Conservation (phyloP, 1,140 invertebrate genomes). For the Cotesia vestalis region DNA sequence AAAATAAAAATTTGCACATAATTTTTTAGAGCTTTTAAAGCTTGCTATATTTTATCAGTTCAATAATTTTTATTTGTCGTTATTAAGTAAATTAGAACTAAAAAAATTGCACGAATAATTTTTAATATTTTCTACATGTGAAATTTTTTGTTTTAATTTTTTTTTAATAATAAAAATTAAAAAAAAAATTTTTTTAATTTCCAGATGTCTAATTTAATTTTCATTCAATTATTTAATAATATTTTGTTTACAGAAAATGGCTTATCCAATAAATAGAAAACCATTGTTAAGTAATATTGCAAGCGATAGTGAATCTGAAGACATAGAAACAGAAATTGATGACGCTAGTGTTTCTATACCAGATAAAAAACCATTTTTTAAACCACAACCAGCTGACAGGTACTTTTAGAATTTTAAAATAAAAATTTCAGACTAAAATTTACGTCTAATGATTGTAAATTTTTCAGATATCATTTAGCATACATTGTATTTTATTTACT, state of each 20-base stretch:
- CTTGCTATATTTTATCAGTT: no score
- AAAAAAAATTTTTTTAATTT: no score
- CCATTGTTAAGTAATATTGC: constrained; percentile 59
- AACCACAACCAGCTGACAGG: constrained; percentile 46
- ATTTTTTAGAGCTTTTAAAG: no score
- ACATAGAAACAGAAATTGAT: constrained; percentile 61
- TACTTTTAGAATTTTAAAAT: constrained; percentile 2
- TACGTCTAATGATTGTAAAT: not conserved
- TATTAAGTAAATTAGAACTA: no score
- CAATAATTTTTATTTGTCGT: no score
- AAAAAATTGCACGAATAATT: no score
- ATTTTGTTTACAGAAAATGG: constrained; percentile 52
- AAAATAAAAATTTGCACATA: no score
- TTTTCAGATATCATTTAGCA: constrained; percentile 72
- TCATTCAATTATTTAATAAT: not conserved
- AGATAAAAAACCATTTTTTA: constrained; percentile 67
- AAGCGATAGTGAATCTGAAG: constrained; percentile 63
- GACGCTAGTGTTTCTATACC: constrained; percentile 58
- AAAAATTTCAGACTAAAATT: not conserved
- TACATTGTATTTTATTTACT: constrained; percentile 90
- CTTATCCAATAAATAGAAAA: constrained; percentile 63
- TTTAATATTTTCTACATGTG: no score
- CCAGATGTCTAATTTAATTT: not conserved
- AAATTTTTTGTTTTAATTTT: no score
- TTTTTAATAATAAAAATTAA: no score